Percentiles rank a stretch among this genome's conserved stretches.
These are phyloP conservation scores for Poecilia gillii DNA, from an alignment of 2,797 vertebrate species.

Conservation along the genomic window DNA sequence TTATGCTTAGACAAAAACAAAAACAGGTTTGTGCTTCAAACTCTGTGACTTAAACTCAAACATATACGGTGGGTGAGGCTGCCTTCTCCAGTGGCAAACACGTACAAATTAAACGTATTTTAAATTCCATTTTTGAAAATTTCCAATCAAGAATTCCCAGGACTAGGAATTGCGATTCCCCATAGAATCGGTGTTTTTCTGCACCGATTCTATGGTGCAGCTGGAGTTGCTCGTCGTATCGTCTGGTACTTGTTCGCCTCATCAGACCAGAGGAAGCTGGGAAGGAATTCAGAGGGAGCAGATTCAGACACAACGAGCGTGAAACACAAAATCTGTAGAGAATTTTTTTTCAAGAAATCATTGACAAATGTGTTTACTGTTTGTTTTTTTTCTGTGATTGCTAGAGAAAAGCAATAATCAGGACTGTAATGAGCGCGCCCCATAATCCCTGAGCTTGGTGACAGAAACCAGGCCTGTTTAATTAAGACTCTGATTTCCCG, in stretches of 20 bases:
- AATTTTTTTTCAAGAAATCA: constrained; percentile 64
- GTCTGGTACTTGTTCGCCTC: not conserved
- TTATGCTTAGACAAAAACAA: too few relatives aligned
- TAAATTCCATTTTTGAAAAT: too few relatives aligned
- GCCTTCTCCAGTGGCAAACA: too few relatives aligned
- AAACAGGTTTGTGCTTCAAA: too few relatives aligned
- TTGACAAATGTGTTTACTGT: constrained; percentile 71
- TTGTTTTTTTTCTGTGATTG: constrained; percentile 67
- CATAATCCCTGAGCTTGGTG: constrained; percentile 71
- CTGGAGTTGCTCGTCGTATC: not conserved
- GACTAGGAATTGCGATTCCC: too few relatives aligned
- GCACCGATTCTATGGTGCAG: too few relatives aligned
- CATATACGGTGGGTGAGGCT: too few relatives aligned
- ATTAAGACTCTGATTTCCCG: constrained; percentile 82
- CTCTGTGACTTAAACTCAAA: too few relatives aligned
- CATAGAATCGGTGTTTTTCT: constrained; percentile 6
- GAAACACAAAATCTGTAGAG: constrained; percentile 54
- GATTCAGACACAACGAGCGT: constrained; percentile 1
- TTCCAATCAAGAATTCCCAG: too few relatives aligned
- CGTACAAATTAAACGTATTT: too few relatives aligned
- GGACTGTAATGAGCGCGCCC: constrained; percentile 69
- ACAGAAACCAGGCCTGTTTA: constrained; percentile 77
- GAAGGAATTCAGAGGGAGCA: not conserved
- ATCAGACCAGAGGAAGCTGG: constrained; percentile 3
- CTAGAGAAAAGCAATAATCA: constrained; percentile 76